Conservation (phyloP, 1,140 invertebrate species). For the Aphaenogaster rudis region DNA sequence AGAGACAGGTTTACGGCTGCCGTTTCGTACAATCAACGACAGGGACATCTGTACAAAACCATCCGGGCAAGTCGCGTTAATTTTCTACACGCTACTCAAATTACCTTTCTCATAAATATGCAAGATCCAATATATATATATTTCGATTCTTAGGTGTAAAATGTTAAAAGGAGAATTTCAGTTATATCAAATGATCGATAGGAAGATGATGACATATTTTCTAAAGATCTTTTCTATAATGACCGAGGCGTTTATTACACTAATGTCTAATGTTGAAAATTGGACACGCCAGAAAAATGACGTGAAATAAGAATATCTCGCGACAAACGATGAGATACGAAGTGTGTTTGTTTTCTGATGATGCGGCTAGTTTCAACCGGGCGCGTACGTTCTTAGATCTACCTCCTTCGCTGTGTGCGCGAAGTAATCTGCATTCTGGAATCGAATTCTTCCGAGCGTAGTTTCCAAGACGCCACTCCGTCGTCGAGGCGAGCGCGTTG, state of each 20-base stretch:
- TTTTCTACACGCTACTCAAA: slow-evolving; percentile 49
- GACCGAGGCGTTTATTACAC: not conserved
- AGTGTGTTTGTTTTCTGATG: slow-evolving; percentile 28
- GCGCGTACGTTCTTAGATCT: not conserved
- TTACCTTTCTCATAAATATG: slow-evolving; percentile 15
- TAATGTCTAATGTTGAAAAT: not conserved
- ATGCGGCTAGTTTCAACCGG: not conserved
- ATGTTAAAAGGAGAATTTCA: slow-evolving; percentile 7
- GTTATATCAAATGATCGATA: not conserved
- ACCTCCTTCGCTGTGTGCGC: slow-evolving; percentile 28
- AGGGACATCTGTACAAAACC: slow-evolving; percentile 20
- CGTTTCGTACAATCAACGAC: slow-evolving; percentile 16
- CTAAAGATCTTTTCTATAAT: not conserved
- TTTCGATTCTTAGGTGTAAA: not conserved
- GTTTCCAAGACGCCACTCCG: slow-evolving; percentile 47
- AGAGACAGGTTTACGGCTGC: slow-evolving; percentile 40
- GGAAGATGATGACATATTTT: not conserved
- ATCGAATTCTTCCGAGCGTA: slow-evolving; percentile 61
- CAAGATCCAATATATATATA: not conserved
- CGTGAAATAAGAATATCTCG: not conserved
- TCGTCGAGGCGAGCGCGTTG: slow-evolving; percentile 35
- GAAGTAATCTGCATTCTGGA: slow-evolving; percentile 57
- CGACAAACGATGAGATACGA: not conserved
- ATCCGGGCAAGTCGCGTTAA: slow-evolving; percentile 24
- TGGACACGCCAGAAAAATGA: not conserved